phyloP scores from a whole-genome alignment of 2,113 vertebrate genomes.

The Pionites leucogaster region DNA sequence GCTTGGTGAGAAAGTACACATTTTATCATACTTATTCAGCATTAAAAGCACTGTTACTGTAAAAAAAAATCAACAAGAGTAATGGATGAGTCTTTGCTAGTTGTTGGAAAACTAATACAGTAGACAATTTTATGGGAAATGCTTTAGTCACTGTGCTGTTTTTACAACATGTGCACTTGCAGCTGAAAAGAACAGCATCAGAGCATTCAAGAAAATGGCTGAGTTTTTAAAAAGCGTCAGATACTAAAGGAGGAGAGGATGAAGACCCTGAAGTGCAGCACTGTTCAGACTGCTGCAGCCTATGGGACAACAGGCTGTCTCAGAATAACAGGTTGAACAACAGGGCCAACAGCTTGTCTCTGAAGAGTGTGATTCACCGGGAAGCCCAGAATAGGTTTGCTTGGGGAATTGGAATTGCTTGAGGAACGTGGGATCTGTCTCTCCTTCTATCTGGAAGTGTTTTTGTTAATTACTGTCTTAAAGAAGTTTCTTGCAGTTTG shows the following conservation, averaged over 20 bases:
- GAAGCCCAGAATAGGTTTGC: not conserved
- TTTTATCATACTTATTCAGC: not conserved
- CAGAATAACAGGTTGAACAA: not conserved
- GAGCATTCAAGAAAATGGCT: not conserved
- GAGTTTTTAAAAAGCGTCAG: not conserved
- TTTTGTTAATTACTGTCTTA: not conserved
- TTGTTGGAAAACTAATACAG: not conserved
- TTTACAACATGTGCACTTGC: not conserved
- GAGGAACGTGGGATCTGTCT: not conserved
- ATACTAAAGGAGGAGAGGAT: not conserved
- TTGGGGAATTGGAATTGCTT: not conserved
- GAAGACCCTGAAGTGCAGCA: not conserved
- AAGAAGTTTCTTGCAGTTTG: not conserved
- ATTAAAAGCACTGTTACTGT: not conserved
- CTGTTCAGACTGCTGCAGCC: not conserved
- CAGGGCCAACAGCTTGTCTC: not conserved
- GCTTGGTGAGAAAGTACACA: not conserved
- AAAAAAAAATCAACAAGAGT: not conserved
- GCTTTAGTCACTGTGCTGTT: not conserved
- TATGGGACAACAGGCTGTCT: not conserved
- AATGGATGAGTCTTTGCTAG: not conserved
- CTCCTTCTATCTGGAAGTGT: not conserved
- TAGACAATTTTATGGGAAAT: not conserved
- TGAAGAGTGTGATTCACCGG: not conserved
- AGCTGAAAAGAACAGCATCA: not conserved